phyloP scores from a whole-genome alignment of 2,888 invertebrate genomes.

The Caenorhabditis virilis region DNA sequence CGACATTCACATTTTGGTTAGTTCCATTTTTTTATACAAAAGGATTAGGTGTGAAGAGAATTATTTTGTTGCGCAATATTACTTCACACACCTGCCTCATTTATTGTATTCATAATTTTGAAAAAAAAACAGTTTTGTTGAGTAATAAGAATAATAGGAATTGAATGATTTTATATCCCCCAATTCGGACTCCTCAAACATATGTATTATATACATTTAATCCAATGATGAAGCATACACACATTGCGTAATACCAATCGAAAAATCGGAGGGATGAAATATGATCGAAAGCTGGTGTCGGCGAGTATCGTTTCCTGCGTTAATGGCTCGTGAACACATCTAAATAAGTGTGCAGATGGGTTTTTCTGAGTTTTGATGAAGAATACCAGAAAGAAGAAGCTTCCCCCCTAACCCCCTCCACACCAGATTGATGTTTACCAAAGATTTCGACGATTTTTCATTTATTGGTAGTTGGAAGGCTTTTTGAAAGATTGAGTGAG shows the following conservation, averaged over 20 bases:
- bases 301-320: slow-evolving; percentile 40
- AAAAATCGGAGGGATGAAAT: slow-evolving; percentile 19
- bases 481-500: too few species aligned
- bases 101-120: too few species aligned
- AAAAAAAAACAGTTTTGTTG: too few species aligned
- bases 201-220: too few species aligned
- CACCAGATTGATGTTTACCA: slow-evolving; percentile 1
- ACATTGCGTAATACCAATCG: slow-evolving; percentile 33
- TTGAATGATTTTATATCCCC: too few species aligned
- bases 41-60: too few species aligned
- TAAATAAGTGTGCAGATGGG: slow-evolving; percentile 40
- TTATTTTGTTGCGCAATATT: too few species aligned
- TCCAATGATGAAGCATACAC: not conserved
- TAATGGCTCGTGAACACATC: slow-evolving; percentile 42
- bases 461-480: too few species aligned
- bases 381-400: not conserved
- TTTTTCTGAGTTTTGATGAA: slow-evolving; percentile 7
- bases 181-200: too few species aligned
- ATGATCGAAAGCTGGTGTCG: slow-evolving; percentile 31
- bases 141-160: too few species aligned
- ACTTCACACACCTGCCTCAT: too few species aligned
- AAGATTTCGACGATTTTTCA: not conserved
- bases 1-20: slow-evolving; percentile 82
- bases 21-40: slow-evolving; percentile 25
- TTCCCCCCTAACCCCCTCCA: not conserved